Evolutionary conservation across 2,797 vertebrate genomes (phyloP), one percentile per base, ranked within the genome.

Genomic region (Paramormyrops hopkinsi): DNA sequence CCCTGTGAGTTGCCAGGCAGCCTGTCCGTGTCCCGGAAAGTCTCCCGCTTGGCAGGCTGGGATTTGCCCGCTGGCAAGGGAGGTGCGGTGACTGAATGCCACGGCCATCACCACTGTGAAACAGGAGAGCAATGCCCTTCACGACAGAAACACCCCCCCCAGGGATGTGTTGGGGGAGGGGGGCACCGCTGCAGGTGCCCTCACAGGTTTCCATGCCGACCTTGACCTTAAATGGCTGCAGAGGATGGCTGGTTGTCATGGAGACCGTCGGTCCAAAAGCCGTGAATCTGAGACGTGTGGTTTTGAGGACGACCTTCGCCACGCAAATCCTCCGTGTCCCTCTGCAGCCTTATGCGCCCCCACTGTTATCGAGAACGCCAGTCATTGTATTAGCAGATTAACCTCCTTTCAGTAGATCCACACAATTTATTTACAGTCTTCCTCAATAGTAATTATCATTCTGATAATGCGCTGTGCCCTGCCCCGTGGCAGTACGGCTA

Each of bases 401-500:
- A 86, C 17, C 51, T 51, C 82, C 37, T 86, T 79, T 48, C 11
- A 90, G 87, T 88, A 90, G 90, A 90, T 89, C 84, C 82, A 83
- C 87, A 89, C 89, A 90, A 46, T 90, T 86, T 89, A 17, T 54
- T 89, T 33, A 56, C 25, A 37, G 12, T 86, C 53, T 54, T 84
- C 53, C 85, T 87, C 76, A 22, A 79, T 89, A 79, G 73, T 44
- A 41, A 88, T 90, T 91, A 85, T 92, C 89, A 86, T 91, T 65
- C 87, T 86, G 51, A 86, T 88, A 53, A 83, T n/a, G 62, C 85
- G 89, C 69, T 33, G 76, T 51, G 83, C 90, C 84, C 85, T 73
- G 79, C 89, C 89, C 85, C 33, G 33, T n/a, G 48, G 90, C 91
- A 90, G 90, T 90, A 89, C 41, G 25, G 89, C 91, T 90, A 82